phyloP scores from a whole-genome alignment of 2,888 invertebrate genomes.

The Norana najaformis region DNA sequence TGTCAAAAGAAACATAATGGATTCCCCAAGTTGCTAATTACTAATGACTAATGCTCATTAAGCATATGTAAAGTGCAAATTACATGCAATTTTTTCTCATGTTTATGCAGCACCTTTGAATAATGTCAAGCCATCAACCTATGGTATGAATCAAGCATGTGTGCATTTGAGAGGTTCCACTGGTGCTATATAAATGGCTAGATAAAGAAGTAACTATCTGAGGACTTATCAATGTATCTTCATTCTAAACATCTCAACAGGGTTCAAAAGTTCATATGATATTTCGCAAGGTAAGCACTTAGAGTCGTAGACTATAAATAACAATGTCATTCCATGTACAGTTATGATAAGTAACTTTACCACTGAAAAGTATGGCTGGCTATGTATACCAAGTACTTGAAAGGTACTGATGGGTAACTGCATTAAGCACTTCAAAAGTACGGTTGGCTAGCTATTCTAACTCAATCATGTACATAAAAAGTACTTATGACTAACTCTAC shows the following conservation, averaged over 20 bases:
- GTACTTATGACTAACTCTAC: not conserved
- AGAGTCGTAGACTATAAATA: too few relatives aligned
- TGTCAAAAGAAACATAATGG: constrained; percentile 55
- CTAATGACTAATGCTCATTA: not conserved
- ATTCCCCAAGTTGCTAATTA: not conserved
- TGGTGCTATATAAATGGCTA: not conserved
- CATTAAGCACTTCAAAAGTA: not conserved
- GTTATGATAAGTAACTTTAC: too few relatives aligned
- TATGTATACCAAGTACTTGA: not conserved
- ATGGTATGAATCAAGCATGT: not conserved
- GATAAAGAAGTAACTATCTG: not conserved
- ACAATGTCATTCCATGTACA: not conserved
- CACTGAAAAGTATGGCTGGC: too few relatives aligned
- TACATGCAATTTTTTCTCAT: not conserved
- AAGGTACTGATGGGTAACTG: not conserved
- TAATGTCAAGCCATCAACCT: not conserved
- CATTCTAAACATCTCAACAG: not conserved
- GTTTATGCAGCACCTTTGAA: not conserved
- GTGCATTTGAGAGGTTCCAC: too few relatives aligned
- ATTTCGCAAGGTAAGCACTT: too few relatives aligned
- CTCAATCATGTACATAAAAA: not conserved
- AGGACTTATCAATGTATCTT: not conserved
- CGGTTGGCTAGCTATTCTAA: not conserved
- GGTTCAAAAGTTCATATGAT: too few relatives aligned
- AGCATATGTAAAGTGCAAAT: not conserved